Base-by-base conservation (phyloP, 2,113 vertebrate genomes). In the Caretta caretta region DNA sequence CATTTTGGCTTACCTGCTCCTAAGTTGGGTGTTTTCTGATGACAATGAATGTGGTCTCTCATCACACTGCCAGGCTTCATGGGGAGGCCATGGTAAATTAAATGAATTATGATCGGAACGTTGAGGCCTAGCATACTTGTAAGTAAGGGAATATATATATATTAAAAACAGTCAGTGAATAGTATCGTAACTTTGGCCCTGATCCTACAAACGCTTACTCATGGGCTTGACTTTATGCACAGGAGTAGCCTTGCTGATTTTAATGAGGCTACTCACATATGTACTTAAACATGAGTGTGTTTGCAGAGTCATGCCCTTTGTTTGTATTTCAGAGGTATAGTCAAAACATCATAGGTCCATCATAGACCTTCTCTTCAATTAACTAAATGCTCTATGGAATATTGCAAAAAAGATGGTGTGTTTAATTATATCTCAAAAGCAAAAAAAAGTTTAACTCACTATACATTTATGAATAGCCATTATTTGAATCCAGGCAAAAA, bases 21-120 rank as follows among this genome's bases (percentile, higher is more conserved):
- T 96, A 94, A 87, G 93, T 9, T 90, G 50, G 22, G 59, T 87
- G 65, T 94, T 96, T 97, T 97, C 96, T 59, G 90, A 90, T 53
- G 96, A 98, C 84, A 90, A 89, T 54, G 76, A 53, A 84, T 96
- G 90, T 94, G 97, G 86, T 94, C 92, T 96, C 75, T 97, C 92
- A 98, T 95, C 87, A 90, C 86, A 92, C 27, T 93, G 89, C 98
- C 99, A 99, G 92, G 98, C 98, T 95, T 99, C 98, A 87, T 97
- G 98, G 38, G 98, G 97, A 75, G 86, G 96, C 95, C 87, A 82
- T 65, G 78, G 91, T 48, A 97, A 95, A 57, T 79, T 86, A 93
- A 96, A 49, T 85, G 97, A 94, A 78, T 57, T 62, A 57, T 93
- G 97, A 91, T 95, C 95, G 83, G 42, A 86, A 95, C 90, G 48